Conservation (phyloP, 2,888 invertebrate species). For the Acheta domesticus region DNA sequence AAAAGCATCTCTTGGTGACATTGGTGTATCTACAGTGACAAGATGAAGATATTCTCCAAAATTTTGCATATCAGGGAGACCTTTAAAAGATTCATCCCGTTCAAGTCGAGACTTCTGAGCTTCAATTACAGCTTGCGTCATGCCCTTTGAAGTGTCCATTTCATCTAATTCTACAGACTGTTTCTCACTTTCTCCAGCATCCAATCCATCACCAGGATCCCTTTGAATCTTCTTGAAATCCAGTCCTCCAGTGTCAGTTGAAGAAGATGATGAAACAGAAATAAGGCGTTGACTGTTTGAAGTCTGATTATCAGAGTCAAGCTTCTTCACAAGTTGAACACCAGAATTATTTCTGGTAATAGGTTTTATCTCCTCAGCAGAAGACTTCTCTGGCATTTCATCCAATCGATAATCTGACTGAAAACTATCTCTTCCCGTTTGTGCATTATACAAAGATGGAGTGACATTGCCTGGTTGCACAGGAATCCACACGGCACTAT, state of each 20-base stretch:
- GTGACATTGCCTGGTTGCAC: constrained; percentile 21
- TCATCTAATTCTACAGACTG: background rate
- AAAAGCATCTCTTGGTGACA: constrained; percentile 48
- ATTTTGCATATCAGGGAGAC: constrained; percentile 35
- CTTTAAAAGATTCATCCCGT: constrained; percentile 31
- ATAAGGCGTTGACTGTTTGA: background rate
- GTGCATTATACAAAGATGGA: constrained; percentile 26
- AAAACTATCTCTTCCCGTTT: constrained; percentile 25
- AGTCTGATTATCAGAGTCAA: background rate
- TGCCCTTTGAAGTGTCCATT: background rate
- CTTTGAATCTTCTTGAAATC: background rate
- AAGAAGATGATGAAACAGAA: background rate
- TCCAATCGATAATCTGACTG: background rate
- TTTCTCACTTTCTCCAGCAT: constrained; percentile 19
- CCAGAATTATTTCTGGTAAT: constrained; percentile 3
- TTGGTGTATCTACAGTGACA: constrained; percentile 40
- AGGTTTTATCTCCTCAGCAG: background rate
- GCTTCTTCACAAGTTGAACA: background rate
- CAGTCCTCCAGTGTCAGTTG: background rate
- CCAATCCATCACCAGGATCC: background rate
- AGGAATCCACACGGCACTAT: constrained; percentile 11
- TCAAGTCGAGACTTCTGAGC: background rate
- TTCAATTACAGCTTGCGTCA: background rate
- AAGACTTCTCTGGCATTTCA: background rate
- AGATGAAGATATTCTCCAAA: constrained; percentile 41